A percentile compares a stretch with the other conserved stretches of the same genome.
Conservation (phyloP, 2,888 invertebrate species). For the Oscheius sp. region DNA sequence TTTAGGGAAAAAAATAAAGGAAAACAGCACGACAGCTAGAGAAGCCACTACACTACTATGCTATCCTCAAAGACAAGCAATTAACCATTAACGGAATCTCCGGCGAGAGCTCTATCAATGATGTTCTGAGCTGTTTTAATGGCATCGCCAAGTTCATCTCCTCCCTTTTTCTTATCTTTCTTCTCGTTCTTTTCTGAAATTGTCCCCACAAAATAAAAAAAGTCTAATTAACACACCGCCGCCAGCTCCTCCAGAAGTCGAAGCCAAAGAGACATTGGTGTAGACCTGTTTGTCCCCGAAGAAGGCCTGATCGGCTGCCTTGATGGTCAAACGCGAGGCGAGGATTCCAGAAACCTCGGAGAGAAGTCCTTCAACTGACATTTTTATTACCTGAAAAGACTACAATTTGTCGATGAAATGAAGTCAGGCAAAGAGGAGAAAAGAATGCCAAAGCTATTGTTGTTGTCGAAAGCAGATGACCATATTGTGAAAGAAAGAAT, state of each 20-base stretch:
- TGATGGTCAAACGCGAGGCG: slow-evolving; percentile 41
- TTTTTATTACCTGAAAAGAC: slow-evolving; percentile 39
- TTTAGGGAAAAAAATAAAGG: background rate
- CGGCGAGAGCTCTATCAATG: slow-evolving; percentile 29
- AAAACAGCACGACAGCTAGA: background rate
- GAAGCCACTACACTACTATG: background rate
- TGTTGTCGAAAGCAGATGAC: background rate
- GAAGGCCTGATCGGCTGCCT: slow-evolving; percentile 53
- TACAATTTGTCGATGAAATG: background rate
- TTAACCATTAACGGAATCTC: slow-evolving; percentile 28
- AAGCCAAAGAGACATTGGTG: slow-evolving; percentile 36
- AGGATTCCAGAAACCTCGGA: slow-evolving; percentile 46
- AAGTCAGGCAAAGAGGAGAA: background rate
- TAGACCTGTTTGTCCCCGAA: slow-evolving; percentile 53
- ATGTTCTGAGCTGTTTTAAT: slow-evolving; percentile 28
- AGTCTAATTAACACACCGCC: slow-evolving; percentile 13
- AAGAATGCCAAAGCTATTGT: background rate
- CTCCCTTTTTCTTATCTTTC: background rate
- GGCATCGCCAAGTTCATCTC: slow-evolving; percentile 9
- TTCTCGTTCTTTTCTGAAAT: slow-evolving; percentile 12
- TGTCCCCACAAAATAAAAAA: background rate
- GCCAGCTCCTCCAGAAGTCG: slow-evolving; percentile 18
- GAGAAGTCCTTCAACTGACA: slow-evolving; percentile 58
- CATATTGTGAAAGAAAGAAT: background rate
- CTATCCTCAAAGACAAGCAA: slow-evolving; percentile 1